Percentiles rank a stretch among this genome's conserved stretches.
Evolutionary conservation across 2,113 vertebrate species (phyloP).

Genomic region (Daphoenositta chrysoptera): DNA sequence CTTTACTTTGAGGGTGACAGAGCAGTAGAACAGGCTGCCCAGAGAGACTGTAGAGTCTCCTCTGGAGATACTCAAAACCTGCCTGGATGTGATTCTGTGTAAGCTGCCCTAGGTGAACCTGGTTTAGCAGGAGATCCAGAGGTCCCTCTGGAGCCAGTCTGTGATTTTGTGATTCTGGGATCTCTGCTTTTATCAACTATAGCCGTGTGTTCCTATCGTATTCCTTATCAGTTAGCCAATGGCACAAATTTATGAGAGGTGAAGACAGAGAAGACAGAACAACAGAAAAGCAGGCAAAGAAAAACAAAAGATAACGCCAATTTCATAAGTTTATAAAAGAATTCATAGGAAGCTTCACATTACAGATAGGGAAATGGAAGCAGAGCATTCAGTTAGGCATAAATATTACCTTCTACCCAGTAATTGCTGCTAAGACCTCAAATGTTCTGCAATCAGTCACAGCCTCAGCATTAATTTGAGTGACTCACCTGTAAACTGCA

Average conservation of each 20-base stretch:
- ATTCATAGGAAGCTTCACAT: background rate
- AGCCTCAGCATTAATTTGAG: background rate
- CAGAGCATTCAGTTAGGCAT: background rate
- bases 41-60: background rate
- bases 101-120: background rate
- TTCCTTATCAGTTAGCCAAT: background rate
- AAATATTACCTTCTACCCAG: background rate
- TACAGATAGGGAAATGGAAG: background rate
- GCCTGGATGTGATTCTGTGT: background rate
- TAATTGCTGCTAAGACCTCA: background rate
- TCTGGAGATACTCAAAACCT: background rate
- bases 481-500: background rate
- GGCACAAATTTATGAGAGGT: background rate
- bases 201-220: rapidly evolving
- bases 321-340: background rate
- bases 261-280: background rate
- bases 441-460: background rate
- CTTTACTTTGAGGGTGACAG: background rate
- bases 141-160: background rate
- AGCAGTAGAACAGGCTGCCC: background rate
- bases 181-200: background rate
- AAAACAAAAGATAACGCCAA: background rate
- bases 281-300: background rate
- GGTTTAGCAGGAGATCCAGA: background rate
- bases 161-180: background rate